A percentile compares a stretch with the other conserved stretches of the same genome.
Evolutionary conservation across 2,113 vertebrate species (phyloP).

Genomic region (Scolopax mira): DNA sequence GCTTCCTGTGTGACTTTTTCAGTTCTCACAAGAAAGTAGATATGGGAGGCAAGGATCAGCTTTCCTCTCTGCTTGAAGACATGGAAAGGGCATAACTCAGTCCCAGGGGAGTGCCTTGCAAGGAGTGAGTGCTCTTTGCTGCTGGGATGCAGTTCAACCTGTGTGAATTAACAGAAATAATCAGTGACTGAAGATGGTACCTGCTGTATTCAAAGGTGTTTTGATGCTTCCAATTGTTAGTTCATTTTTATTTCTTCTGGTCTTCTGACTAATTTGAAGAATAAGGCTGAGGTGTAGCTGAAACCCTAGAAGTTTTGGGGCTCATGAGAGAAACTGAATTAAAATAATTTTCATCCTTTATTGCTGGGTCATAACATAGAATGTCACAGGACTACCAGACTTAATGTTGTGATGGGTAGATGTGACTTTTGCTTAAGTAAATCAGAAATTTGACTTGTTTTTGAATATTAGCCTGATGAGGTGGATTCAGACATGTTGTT

Average conservation of each 20-base stretch:
- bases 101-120: background rate
- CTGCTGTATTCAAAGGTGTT: background rate
- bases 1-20: background rate
- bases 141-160: background rate
- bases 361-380: background rate
- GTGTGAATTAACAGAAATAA: background rate
- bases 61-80: background rate
- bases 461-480: background rate
- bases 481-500: background rate
- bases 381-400: background rate
- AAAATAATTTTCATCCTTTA: background rate
- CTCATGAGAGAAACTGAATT: background rate
- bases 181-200: background rate
- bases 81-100: background rate
- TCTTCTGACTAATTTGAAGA: background rate
- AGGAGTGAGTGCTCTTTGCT: background rate
- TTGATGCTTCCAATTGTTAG: too few species aligned
- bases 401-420: background rate
- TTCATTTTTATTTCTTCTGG: background rate
- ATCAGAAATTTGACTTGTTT: background rate
- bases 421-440: background rate
- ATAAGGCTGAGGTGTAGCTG: background rate
- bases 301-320: background rate
- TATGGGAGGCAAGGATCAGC: background rate
- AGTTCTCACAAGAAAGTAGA: rapidly evolving